A percentile compares a stretch with the other conserved stretches of the same genome.
These are phyloP conservation scores for Gryllus longicercus DNA, from an alignment of 2,888 invertebrate genomes.

Conservation along the genomic window DNA sequence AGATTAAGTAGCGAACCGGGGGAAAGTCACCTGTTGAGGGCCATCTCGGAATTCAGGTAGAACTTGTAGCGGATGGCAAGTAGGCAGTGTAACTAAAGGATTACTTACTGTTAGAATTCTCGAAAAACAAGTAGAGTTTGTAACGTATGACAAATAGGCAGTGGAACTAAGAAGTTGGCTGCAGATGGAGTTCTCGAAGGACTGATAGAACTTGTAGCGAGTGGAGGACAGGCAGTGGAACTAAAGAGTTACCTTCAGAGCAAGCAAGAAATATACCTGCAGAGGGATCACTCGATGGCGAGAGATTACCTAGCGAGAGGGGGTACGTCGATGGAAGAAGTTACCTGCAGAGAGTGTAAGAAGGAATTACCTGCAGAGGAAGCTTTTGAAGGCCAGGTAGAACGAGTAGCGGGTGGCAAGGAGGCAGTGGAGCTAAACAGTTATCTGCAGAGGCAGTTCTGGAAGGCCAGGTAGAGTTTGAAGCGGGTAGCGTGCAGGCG, in stretches of 20 bases:
- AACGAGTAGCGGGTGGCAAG: constrained; percentile 25
- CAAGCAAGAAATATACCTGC: no score
- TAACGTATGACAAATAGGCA: constrained; percentile 44
- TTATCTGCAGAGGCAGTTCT: constrained; percentile 37
- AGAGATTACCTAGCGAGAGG: no score
- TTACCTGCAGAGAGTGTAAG: constrained; percentile 23
- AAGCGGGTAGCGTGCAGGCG: constrained; percentile 48
- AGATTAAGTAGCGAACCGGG: no score
- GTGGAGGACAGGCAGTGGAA: no score
- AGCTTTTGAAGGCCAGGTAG: constrained; percentile 39
- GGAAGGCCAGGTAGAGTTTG: constrained; percentile 38
- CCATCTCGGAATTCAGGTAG: constrained; percentile 38
- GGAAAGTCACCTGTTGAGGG: background rate
- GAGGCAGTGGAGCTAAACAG: no score
- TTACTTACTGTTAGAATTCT: constrained; percentile 33
- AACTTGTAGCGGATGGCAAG: constrained; percentile 24
- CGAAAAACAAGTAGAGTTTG: constrained; percentile 38
- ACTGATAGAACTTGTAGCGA: no score
- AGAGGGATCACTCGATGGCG: no score
- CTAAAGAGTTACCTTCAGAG: background rate
- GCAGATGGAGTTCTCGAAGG: no score
- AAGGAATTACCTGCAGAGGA: constrained; percentile 24
- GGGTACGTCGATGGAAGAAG: no score
- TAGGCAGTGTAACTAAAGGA: no score
- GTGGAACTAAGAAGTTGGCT: constrained; percentile 45